These are phyloP conservation scores for Didymodactylos carnosus DNA, from an alignment of 2,888 invertebrate species.

Conservation along the genomic window DNA sequence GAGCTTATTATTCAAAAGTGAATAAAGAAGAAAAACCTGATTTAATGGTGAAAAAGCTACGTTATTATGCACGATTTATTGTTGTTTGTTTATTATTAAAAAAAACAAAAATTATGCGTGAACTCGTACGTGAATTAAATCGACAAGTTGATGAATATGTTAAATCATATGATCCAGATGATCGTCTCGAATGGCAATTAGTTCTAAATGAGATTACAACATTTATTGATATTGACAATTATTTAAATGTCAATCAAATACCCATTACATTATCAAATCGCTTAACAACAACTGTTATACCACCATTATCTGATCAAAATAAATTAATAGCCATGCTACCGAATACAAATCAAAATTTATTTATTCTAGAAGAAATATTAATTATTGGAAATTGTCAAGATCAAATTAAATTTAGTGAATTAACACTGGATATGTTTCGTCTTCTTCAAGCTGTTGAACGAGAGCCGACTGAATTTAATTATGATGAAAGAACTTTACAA, in stretches of 20 bases:
- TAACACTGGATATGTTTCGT: constrained; percentile 91
- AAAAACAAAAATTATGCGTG: constrained; percentile 73
- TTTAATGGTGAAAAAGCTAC: constrained; percentile 80
- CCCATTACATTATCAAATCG: neutral
- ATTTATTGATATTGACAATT: constrained; percentile 48
- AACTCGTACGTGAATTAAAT: constrained; percentile 71
- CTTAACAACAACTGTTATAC: neutral
- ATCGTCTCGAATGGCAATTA: constrained; percentile 80
- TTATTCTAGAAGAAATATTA: constrained; percentile 61
- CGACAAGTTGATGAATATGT: constrained; percentile 85
- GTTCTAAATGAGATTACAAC: constrained; percentile 81
- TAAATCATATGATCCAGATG: constrained; percentile 82
- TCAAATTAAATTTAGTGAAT: constrained; percentile 65
- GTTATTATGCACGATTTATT: constrained; percentile 82
- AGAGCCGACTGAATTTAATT: constrained; percentile 54
- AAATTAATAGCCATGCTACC: too few relatives aligned
- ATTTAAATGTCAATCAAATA: constrained; percentile 2
- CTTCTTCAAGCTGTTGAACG: constrained; percentile 82
- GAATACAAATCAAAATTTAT: neutral
- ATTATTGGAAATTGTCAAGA: constrained; percentile 78
- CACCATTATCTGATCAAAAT: neutral
- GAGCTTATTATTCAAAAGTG: constrained; percentile 79
- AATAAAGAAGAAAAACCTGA: constrained; percentile 76
- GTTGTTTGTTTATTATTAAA: constrained; percentile 79
- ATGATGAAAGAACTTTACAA: neutral